Evolutionary conservation across 2,797 vertebrate species (phyloP), one percentile per base, ranked within the genome.

Genomic region (Danio tinwini): DNA sequence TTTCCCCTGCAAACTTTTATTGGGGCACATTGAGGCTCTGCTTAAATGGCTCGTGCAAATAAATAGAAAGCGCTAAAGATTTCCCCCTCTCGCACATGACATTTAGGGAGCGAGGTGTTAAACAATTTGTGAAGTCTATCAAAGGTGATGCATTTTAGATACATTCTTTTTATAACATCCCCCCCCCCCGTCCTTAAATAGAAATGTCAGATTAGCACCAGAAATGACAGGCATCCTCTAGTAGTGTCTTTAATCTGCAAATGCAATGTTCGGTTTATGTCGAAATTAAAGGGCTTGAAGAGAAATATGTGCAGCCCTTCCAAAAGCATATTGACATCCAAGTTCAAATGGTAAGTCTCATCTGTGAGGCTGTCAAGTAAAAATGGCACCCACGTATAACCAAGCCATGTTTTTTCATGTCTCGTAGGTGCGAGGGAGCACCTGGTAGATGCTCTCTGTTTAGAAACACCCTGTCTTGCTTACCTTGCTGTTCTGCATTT

Each of bases 211-310:
- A 82, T 85, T 82, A 81, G 70, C 71, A 64, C 47, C 7, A 17
- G 16, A 44, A 75, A 79, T 70, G 49, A 50, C 47, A 81, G 73
- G 84, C 80, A 67, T 69, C 50, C 56, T 58, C 76, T 76, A n/a
- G 17, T 78, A 63, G 56, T 21, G 17, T 79, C 86, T 86, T 85
- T 29, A 85, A 89, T 86, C 83, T 84, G 16, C 74, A 69, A 75
- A 87, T 81, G 80, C 68, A 19, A 68, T 78, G 70, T 53, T 40
- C 49, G 14, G 21, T 76, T 81, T 83, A 52, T 53, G 21, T 37
- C 58, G 14, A 81, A 77, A 82, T 69, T 84, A 83, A 82, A 73
- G 76, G 12, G 50, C 55, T 72, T 45, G 61, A 76, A 50, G 71
- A 80, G 67, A 62, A 62, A 53, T n/a, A 44, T 47, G 16, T 4